Base-by-base conservation (phyloP, 2,888 invertebrate genomes). In the Orthosia gothica region DNA sequence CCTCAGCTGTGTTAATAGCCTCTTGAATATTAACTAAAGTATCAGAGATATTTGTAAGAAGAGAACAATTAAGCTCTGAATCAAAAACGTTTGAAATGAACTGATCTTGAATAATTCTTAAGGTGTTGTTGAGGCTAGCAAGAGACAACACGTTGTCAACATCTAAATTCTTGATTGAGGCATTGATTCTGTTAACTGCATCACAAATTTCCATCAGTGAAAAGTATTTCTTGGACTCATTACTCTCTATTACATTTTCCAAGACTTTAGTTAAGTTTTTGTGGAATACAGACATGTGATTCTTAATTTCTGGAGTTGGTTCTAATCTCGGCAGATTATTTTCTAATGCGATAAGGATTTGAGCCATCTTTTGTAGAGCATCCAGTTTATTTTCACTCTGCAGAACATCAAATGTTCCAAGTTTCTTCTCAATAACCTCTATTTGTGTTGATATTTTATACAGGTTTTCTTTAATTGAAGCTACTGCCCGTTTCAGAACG, bases 241-340 rank as follows among this genome's bases (percentile, higher is more conserved):
- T 96, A 83, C 93, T 93, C 82, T 97, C 97, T 70, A 97, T 94
- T 7, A 97, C 97, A 79, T 97, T 97, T 89, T 97, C 97, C 70
- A 97, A 93, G 15, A 97, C 91, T 81, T 96, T 96, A 0, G 97
- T 97, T 23, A 97, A 89, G 83, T 97, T 90, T 94, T 97, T 94
- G 91, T 97, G 90, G 92, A 96, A 92, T 78, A 92, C 57, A 84
- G 92, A 85, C 95, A 95, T 91, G 61, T 93, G 85, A 32, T 74
- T 82, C 82, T 94, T 94, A 16, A 95, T 76, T 74, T 91, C 88
- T 26, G 93, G 90, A 57, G 93, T 84, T 7, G 81, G 61, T 75
- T 95, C 94, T 73, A 96, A 83, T 54, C 89, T 90, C 0, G 92
- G 89, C 73, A 96, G 83, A 88, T 92, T 95, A 77, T 95, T 96